Evolutionary conservation across 2,797 vertebrate genomes (phyloP).

Genomic region (Cyclopterus lumpus): DNA sequence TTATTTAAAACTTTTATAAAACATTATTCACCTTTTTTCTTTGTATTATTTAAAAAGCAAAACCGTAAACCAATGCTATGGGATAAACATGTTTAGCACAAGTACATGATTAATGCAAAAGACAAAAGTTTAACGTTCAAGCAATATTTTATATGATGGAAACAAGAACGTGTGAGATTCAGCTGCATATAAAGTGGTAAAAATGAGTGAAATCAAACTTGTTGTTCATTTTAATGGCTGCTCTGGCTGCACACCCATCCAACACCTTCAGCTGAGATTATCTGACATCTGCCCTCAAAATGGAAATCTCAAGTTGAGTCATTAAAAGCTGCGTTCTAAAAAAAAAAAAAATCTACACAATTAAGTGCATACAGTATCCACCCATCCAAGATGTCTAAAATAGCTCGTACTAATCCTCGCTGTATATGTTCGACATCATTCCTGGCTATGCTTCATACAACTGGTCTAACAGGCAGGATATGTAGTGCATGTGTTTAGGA

Average conservation of each 20-base stretch:
- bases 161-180: neutral
- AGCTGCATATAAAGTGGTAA: neutral
- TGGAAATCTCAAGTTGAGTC: conserved; percentile 6
- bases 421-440: conserved; percentile 41
- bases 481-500: conserved; percentile 67
- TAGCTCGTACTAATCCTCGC: conserved; percentile 28
- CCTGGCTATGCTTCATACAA: conserved; percentile 60
- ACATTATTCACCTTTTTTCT: neutral
- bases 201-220: conserved; percentile 6
- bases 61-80: neutral
- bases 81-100: neutral
- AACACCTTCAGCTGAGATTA: conserved; percentile 16
- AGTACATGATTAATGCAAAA: neutral
- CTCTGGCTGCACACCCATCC: neutral
- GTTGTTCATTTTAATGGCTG: neutral
- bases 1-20: neutral
- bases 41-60: neutral
- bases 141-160: neutral
- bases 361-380: conserved; percentile 6
- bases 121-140: neutral
- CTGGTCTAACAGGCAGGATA: conserved; percentile 52
- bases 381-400: conserved; percentile 34
- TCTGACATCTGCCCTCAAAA: neutral
- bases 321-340: neutral
- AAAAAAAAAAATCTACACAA: conserved; percentile 4